Base-by-base conservation (phyloP, 2,113 vertebrate genomes). In the Bubalus kerabau region DNA sequence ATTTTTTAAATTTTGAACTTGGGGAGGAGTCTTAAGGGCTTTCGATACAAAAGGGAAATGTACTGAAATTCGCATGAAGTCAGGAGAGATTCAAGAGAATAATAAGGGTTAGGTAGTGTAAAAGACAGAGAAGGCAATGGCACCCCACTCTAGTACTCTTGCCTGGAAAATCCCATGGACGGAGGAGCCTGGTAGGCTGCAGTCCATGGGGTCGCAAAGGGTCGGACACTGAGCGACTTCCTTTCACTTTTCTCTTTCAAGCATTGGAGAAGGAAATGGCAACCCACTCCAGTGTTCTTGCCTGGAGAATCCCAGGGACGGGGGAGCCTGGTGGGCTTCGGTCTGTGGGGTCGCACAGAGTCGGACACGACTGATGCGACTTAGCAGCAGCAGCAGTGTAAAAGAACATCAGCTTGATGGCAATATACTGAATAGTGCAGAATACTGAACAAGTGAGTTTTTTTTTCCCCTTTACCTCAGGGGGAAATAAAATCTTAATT, bases 401-500 rank as follows among this genome's bases (percentile, higher is more conserved):
- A 62, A 62, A n/a, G n/a, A 88, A 54, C 40, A 30, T 62, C 8
- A 17, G 2, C 59, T 76, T 87, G 32, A 28, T 54, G 64, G 46
- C 87, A 92, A 4, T 76, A 67, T 90, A 59, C 54, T 94, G 74
- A 87, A 40, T 36, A 26, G 1, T 57, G 50, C 36, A 54, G 71
- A 76, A 78, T 74, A 5, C 80, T 59, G 54, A 93, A 62, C 36
- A 83, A 85, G 50, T 76, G 67, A 19, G 57, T 15, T 62, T 8
- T 90, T 90, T 84, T 87, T 89, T 19, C 30, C 15, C 16, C 11
- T n/a, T 80, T 90, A 92, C 17, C 62, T 89, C 54, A 56, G 43
- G 78, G 78, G 71, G 19, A 95, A 96, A 90, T 84, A 92, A 89
- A 93, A 13, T 67, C 14, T 92, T 92, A 40, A 93, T 85, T 95